Base-by-base conservation (phyloP, 1,140 invertebrate species). In the Limonius californicus region DNA sequence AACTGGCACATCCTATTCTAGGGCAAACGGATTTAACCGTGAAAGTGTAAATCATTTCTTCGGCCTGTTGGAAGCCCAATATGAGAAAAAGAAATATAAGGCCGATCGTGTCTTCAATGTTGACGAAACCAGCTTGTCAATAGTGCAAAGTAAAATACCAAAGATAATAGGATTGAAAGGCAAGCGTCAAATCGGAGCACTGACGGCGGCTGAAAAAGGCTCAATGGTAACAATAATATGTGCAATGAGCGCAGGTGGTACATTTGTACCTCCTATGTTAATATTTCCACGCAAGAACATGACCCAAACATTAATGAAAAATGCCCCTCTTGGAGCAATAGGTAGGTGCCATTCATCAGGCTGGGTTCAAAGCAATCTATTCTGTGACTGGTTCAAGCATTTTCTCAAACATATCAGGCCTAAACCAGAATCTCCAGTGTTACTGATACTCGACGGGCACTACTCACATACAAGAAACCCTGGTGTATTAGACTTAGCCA, bases 211-310 rank as follows among this genome's bases (percentile, higher is more conserved):
- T 15, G 59, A 20, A 19, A 30, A 50, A 18, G 59, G 19, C 6
- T 4, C 45, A 14, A 14, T 50, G 4, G n/a, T 53, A 35, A 47
- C 45, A 11, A n/a, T 39, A 11, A 2, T 1, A 6, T 11, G 7
- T 7, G 2, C 7, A 2, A 72, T 79, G 18, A 78, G 66, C 68
- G 79, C 79, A 39, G 53, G 42, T 45, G 77, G 78, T 11, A 71
- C 73, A 21, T 59, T 50, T 20, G 63, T 81, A 12, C 78, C 77
- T 20, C 77, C 78, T 12, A 66, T 76, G 20, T 64, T 81, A n/a
- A 69, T 80, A 54, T 80, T 79, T 63, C 76, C 76, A 0, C 54
- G 74, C 18, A 70, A 59, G 16, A 62, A 64, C n/a, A 15, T 27
- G 12, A 68, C 35, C n/a, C 50, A 63, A 35, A 35, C 55, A 19